Base-by-base conservation (phyloP, 1,140 invertebrate genomes). In the Drosophila bifasciata region DNA sequence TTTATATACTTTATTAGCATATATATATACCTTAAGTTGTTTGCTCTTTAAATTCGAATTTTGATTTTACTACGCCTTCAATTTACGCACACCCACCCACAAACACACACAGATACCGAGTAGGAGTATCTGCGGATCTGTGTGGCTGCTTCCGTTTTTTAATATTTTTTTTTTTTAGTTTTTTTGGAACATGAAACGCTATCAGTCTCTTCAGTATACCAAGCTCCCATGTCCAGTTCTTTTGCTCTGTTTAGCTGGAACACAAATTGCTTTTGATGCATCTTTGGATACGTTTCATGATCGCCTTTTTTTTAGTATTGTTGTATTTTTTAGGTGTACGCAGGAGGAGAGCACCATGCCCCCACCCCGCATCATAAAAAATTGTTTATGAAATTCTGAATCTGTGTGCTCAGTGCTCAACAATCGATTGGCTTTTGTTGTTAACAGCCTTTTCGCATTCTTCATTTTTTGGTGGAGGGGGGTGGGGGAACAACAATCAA, bases 231-330 rank as follows among this genome's bases (percentile, higher is more conserved):
- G 43, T 32, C 46, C 16, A 55, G 40, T 17, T 17, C 45, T 59
- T 56, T 45, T 9, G 28, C 52, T 16, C 36, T 58, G 52, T 55
- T 17, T 51, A 41, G 69, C 69, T 75, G 62, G 51, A 72, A 66
- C 63, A 21, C 63, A 60, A 67, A 79, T 79, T 74, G 80, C 80
- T 84, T 79, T 88, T 77, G 85, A 78, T 89, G 85, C 86, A 89
- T 89, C 85, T 89, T 89, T 89, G 85, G 85, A 89, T 86, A 81
- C 85, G 86, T 89, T 89, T 84, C 84, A 77, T 76, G 75, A 64
- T 76, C 70, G 62, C 52, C 50, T 44, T 52, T 60, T 49, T 60
- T 3, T 2, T 21, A 50, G 46, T 66, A 44, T 57, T 62, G 58
- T 46, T 64, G 41, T 59, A 62, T 64, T 50, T 43, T 7, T 2